Evolutionary conservation across 2,797 vertebrate species (phyloP), one percentile per base, ranked within the genome.

Genomic region (Gymnocypris eckloni): DNA sequence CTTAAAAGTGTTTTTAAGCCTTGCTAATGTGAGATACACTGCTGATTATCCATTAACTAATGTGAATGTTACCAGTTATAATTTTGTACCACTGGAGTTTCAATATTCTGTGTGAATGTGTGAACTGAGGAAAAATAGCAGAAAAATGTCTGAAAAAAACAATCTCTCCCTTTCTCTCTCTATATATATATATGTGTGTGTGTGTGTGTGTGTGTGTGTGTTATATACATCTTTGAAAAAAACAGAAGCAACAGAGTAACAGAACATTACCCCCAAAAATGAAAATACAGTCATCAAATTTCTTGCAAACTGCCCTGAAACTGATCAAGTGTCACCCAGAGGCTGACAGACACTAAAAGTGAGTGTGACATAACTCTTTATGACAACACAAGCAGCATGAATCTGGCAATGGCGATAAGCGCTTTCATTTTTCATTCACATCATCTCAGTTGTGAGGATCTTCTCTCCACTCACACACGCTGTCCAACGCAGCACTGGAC

Each of bases 301-400:
- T 79, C 54, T 79, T 43, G 37, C 13, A 79, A 61, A 61, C 13
- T n/a, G n/a, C 22, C 22, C 54, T 61, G 54, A 43, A 79, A 61
- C 76, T 61, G 54, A 81, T 48, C 43, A 67, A 50, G 79, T 67
- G 79, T 81, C 18, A 6, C 61, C 12, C 16, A 67, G 25, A 81
- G 61, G 41, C 43, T 81, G 79, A 81, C 61, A 81, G 61, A 69
- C 43, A 11, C 43, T 22, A 1, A 37, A 79, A 43, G 76, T 67
- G 41, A 37, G 61, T 22, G 45, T 2, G 18, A 52, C 25, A 37
- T 50, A 50, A 67, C 28, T 80, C 25, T 50, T 80, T 22, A 50
- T 80, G 45, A 50, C 64, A 64, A 81, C 79, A 81, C 45, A 52
- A 81, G 79, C 79, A 69, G 54, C 54, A 43, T 61, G 76, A 61